A percentile compares a stretch with the other conserved stretches of the same genome.
phyloP scores from a whole-genome alignment of 92 coral and sea anemone genomes.

The Parazoanthus atlanticus region DNA sequence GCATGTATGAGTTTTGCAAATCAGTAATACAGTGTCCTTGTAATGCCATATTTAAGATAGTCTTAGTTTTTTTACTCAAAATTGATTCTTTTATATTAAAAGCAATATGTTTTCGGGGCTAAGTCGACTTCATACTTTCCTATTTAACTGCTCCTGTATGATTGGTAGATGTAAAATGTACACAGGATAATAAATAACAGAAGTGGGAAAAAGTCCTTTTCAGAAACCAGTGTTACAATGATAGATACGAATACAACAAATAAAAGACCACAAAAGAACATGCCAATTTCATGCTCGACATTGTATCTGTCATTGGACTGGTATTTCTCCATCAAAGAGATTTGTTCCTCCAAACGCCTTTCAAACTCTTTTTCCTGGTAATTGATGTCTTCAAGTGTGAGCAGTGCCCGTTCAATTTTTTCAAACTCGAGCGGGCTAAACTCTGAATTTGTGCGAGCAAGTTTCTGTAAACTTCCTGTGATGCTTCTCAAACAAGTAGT shows the following conservation, averaged over 20 bases:
- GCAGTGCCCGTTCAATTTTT: background rate
- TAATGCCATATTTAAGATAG: background rate
- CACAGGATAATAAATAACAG: constrained; percentile 13
- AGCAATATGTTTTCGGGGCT: no score
- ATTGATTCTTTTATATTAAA: background rate
- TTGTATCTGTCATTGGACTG: background rate
- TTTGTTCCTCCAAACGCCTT: background rate
- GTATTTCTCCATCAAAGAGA: background rate
- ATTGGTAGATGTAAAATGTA: constrained; percentile 11
- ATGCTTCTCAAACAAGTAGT: background rate
- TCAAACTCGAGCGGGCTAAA: constrained; percentile 3
- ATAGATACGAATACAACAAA: constrained; percentile 10
- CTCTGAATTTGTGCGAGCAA: background rate
- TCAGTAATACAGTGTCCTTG: no score
- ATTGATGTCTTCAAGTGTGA: background rate
- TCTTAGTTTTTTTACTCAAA: no score
- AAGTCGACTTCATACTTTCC: background rate
- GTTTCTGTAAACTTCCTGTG: constrained; percentile 2
- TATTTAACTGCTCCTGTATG: background rate
- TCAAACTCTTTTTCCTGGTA: background rate
- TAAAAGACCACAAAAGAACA: constrained; percentile 10
- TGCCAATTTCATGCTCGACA: background rate
- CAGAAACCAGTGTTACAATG: constrained; percentile 18
- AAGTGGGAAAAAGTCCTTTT: constrained; percentile 2
- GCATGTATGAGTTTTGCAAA: background rate